phyloP scores from a whole-genome alignment of 1,140 invertebrate genomes.

The Aphidius gifuensis region DNA sequence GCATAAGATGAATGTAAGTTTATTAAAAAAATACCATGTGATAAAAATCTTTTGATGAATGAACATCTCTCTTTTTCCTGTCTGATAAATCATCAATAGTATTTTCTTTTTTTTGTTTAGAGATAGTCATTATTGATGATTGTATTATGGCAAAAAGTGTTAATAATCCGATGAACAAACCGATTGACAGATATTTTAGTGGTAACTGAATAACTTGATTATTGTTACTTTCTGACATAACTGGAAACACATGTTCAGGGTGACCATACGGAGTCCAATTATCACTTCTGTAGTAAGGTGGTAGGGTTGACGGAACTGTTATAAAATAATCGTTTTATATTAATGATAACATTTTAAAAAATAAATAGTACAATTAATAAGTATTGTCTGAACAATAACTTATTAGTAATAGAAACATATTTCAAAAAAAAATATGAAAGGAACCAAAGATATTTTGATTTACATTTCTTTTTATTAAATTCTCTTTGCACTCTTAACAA shows the following conservation, averaged over 20 bases:
- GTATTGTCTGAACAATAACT: too few relatives aligned
- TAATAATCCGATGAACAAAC: slow-evolving; percentile 50
- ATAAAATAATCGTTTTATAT: neutral
- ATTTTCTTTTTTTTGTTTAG: slow-evolving; percentile 38
- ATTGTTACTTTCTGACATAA: slow-evolving; percentile 29
- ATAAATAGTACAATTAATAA: too few relatives aligned
- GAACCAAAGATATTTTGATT: too few relatives aligned
- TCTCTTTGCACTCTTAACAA: too few relatives aligned
- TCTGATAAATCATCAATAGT: slow-evolving; percentile 39
- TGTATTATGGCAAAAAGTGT: slow-evolving; percentile 51
- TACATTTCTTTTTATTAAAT: too few relatives aligned
- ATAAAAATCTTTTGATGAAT: slow-evolving; percentile 27
- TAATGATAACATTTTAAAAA: too few relatives aligned
- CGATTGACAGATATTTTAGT: slow-evolving; percentile 47
- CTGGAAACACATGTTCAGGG: slow-evolving; percentile 31
- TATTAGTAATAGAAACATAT: too few relatives aligned
- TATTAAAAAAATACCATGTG: slow-evolving; percentile 30
- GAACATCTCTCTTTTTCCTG: slow-evolving; percentile 40
- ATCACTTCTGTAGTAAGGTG: slow-evolving; percentile 28
- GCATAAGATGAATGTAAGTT: neutral
- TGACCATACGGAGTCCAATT: slow-evolving; percentile 26
- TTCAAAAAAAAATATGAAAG: too few relatives aligned
- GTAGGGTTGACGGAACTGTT: slow-evolving; percentile 4
- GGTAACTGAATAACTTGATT: slow-evolving; percentile 35
- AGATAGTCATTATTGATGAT: slow-evolving; percentile 40